Base-by-base conservation (phyloP, 2,888 invertebrate species). In the Tortrix viridana region DNA sequence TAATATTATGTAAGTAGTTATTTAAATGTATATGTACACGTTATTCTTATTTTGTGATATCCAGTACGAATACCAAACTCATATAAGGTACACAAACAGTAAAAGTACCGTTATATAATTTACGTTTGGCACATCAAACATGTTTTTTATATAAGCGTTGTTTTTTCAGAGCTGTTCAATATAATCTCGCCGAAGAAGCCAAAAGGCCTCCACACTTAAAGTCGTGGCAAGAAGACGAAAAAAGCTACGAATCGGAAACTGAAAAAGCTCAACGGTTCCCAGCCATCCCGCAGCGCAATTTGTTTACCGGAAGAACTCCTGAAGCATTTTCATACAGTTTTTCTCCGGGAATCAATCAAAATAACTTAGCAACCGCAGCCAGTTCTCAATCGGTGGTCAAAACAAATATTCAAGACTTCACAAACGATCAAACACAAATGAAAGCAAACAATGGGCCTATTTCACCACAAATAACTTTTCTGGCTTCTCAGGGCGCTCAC, bases 151-250 rank as follows among this genome's bases (percentile, higher is more conserved):
- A 53, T 23, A 18, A 18, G 43, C 3, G 19, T 53, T 58, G 44
- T 23, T n/a, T 18, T 76, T 77, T 57, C 67, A 92, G 92, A 70
- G 81, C 92, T 37, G 81, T 92, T 41, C 92, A 92, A 64, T 89
- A 89, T 63, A 92, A 92, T 69, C 76, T 92, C 66, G 92, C 92
- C 1, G 92, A 92, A 77, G 92, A 92, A 77, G 85, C 89, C 5
- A 89, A 84, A 71, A 86, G 81, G 53, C 88, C 90, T 50, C 82
- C 88, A 7, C 82, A 88, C 53, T 68, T 82, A 43, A 86, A 81
- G 72, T 77, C 80, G 19, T 90, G 88, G 88, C 77, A 82, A 68
- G 81, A 81, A 58, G 82, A 81, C 46, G 82, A 84, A 62, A 80
- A 75, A 59, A 83, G 85, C 66, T 80, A 80, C 61, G 81, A 81